Evolutionary conservation across 2,797 vertebrate genomes (phyloP), one percentile per base, ranked within the genome.

Genomic region (Sandelia bainsii): DNA sequence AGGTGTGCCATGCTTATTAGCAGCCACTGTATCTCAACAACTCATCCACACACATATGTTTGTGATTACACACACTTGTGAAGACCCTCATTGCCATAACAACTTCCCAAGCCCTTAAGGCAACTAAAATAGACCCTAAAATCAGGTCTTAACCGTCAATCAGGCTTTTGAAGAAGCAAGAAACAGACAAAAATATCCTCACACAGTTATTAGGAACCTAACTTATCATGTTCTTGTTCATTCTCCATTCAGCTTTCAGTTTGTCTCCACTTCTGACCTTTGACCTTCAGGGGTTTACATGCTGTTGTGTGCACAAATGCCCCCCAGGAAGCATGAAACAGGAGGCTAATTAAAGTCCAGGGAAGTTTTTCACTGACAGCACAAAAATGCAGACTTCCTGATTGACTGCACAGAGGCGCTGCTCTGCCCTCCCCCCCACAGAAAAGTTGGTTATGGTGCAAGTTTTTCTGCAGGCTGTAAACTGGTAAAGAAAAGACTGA

Each of bases 291-390:
- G 19, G 72, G 51, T 79, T 81, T 70, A 77, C 51, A 16, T 54
- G 63, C 67, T 57, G 77, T 72, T 59, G 76, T 42, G 63, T 63
- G 67, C 75, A 29, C 75, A 70, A 50, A 79, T 3, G 79, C 80
- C 85, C 89, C 0, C 48, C 82, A 77, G 83, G 82, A 73, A 76
- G 69, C 79, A 77, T 76, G 73, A 77, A 84, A 68, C 61, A 60
- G 56, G 70, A 57, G 34, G 70, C 82, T 81, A 80, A 87, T 87
- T 87, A 87, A 85, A 87, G 79, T 77, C 60, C 62, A 61, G 67
- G 71, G 44, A 72, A 22, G 49, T 29, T 77, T 76, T 77, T 66
- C 62, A 65, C 42, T 23, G 17, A 75, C 56, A 14, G 39, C 51
- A 69, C 56, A 54, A 20, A 66, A 17, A 40, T 22, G 8, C 53